A percentile compares a stretch with the other conserved stretches of the same genome.
Conservation (phyloP, 2,888 invertebrate genomes). For the Congeria kusceri region DNA sequence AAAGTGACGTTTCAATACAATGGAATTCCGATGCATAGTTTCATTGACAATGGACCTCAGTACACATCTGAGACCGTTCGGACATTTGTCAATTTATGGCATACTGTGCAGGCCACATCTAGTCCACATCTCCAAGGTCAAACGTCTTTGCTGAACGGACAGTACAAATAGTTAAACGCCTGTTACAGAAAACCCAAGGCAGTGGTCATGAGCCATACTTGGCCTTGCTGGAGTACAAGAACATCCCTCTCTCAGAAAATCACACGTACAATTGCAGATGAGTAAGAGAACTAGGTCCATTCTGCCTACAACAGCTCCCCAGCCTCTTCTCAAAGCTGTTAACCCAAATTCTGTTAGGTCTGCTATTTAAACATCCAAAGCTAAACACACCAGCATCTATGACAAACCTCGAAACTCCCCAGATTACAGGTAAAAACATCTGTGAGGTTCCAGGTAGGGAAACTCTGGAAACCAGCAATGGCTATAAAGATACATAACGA, state of each 20-base stretch:
- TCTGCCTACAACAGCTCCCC: conserved; percentile 22
- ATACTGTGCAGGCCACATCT: conserved; percentile 53
- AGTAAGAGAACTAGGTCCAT: conserved; percentile 35
- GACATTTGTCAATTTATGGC: conserved; percentile 48
- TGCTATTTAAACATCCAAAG: neutral
- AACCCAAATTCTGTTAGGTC: neutral
- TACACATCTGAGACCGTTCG: conserved; percentile 27
- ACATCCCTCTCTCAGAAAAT: conserved; percentile 37
- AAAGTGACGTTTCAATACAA: conserved; percentile 50
- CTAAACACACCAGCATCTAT: neutral
- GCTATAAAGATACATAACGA: no score
- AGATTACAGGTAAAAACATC: no score
- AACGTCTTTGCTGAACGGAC: conserved; percentile 64
- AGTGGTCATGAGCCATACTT: conserved; percentile 44
- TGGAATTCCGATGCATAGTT: conserved; percentile 18
- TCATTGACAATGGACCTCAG: conserved; percentile 56
- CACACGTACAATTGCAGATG: conserved; percentile 51
- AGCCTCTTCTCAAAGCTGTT: neutral
- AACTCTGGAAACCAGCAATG: no score
- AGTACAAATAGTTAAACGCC: conserved; percentile 60
- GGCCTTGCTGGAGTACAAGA: conserved; percentile 48
- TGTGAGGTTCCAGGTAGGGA: no score
- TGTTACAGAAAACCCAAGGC: conserved; percentile 46
- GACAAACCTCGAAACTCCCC: neutral
- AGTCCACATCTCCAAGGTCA: conserved; percentile 48